A percentile compares a stretch with the other conserved stretches of the same genome.
Conservation (phyloP, 2,888 invertebrate species). For the Tridacna crocea region DNA sequence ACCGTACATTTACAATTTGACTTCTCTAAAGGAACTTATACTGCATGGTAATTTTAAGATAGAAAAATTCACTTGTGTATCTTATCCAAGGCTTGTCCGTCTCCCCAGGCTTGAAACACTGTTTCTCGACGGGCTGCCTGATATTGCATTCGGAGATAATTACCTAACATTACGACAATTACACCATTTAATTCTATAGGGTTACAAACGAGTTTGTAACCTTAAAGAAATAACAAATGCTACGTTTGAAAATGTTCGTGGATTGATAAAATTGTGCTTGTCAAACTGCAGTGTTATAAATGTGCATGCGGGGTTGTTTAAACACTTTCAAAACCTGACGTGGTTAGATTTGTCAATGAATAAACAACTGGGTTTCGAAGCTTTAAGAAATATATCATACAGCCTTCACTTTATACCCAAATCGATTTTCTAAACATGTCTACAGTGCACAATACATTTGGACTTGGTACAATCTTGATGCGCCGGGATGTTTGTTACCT, state of each 20-base stretch:
- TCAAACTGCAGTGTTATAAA: constrained; percentile 12
- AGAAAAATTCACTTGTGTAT: neutral
- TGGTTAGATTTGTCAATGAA: no score
- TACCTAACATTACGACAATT: no score
- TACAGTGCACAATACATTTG: constrained; percentile 42
- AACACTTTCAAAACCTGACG: neutral
- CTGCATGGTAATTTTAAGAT: neutral
- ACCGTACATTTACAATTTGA: neutral
- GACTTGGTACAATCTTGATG: no score
- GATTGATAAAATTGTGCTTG: constrained; percentile 6
- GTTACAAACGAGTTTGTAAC: no score
- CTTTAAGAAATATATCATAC: constrained; percentile 44
- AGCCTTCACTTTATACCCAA: constrained; percentile 44
- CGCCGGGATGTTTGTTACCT: no score
- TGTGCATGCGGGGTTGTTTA: neutral
- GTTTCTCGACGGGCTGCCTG: constrained; percentile 18
- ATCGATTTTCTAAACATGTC: constrained; percentile 44
- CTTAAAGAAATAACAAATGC: constrained; percentile 1
- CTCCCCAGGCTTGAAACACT: neutral
- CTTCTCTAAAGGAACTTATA: neutral
- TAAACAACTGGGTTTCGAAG: constrained; percentile 34
- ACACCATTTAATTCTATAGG: neutral
- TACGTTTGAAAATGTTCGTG: constrained; percentile 4
- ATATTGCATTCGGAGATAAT: neutral
- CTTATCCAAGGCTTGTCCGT: neutral